phyloP scores from a whole-genome alignment of 2,797 vertebrate genomes.

The Clarias laeviceps region DNA sequence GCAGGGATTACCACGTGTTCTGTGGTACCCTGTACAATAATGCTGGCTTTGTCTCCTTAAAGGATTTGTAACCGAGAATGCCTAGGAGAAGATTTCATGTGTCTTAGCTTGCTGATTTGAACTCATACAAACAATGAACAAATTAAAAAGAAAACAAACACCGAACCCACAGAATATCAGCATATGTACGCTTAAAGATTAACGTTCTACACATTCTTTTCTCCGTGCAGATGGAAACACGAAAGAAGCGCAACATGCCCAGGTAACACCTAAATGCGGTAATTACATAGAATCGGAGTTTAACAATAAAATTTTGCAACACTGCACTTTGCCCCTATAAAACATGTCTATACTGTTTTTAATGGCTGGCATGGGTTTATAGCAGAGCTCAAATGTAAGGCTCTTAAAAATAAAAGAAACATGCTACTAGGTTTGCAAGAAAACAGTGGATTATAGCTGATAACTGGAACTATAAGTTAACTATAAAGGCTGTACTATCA shows the following conservation, averaged over 20 bases:
- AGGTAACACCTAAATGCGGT: background rate
- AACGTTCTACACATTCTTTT: background rate
- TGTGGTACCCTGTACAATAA: background rate
- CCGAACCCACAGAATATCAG: background rate
- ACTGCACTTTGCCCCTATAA: background rate
- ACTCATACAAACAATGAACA: background rate
- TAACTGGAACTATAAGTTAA: too few relatives aligned
- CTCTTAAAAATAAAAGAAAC: background rate
- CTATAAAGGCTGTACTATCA: too few relatives aligned
- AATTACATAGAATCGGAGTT: background rate
- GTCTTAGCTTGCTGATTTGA: background rate
- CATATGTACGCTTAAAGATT: background rate
- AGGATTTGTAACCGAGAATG: background rate
- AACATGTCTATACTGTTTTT: constrained; percentile 5
- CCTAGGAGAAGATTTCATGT: background rate
- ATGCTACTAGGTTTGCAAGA: background rate
- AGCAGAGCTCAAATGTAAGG: background rate
- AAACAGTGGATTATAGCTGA: too few relatives aligned
- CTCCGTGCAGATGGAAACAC: background rate
- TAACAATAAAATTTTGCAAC: constrained; percentile 5
- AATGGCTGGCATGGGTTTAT: background rate
- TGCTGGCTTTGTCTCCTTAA: background rate
- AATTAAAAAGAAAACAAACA: background rate
- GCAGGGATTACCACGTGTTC: background rate
- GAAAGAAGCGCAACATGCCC: background rate